phyloP scores from a whole-genome alignment of 53 echinoderm and acorn worm genomes.

The Holothuria leucospilota region DNA sequence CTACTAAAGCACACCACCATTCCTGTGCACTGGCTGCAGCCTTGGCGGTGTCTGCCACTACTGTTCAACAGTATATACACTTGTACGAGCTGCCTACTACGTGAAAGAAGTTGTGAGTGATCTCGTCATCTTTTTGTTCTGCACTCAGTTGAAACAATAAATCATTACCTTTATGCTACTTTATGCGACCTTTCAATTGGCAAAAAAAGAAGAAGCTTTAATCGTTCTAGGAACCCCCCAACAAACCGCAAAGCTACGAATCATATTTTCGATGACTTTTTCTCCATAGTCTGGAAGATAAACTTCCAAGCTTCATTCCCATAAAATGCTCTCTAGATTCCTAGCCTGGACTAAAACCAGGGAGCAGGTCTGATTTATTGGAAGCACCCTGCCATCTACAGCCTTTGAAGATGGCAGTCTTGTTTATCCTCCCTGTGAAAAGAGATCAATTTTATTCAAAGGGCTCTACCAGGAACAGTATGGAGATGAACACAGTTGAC shows the following conservation, averaged over 20 bases:
- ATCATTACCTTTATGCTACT: too few relatives aligned
- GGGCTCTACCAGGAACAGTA: neutral
- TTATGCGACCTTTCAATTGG: slow-evolving; percentile 16
- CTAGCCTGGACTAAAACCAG: slow-evolving; percentile 7
- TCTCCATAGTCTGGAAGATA: neutral
- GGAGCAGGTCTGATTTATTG: slow-evolving; percentile 29
- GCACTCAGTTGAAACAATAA: too few relatives aligned
- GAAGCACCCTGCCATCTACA: slow-evolving; percentile 34
- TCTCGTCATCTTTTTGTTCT: too few relatives aligned
- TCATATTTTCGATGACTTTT: slow-evolving; percentile 11
- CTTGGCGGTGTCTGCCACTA: too few relatives aligned
- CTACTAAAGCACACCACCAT: too few relatives aligned
- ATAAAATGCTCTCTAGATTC: slow-evolving; percentile 24
- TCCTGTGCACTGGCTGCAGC: too few relatives aligned
- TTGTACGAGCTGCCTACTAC: too few relatives aligned
- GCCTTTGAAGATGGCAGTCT: slow-evolving; percentile 39
- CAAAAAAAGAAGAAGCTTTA: slow-evolving; percentile 6
- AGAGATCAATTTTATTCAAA: slow-evolving; percentile 48
- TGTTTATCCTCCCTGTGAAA: slow-evolving; percentile 43
- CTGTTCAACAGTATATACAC: too few relatives aligned
- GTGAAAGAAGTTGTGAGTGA: too few relatives aligned
- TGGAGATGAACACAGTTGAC: slow-evolving; percentile 24
- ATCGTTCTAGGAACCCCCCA: slow-evolving; percentile 43
- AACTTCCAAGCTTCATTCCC: slow-evolving; percentile 21
- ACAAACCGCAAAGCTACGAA: slow-evolving; percentile 33